Percentiles rank a stretch among this genome's conserved stretches.
Conservation (phyloP, 2,797 vertebrate genomes). For the Propithecus deckenii region DNA sequence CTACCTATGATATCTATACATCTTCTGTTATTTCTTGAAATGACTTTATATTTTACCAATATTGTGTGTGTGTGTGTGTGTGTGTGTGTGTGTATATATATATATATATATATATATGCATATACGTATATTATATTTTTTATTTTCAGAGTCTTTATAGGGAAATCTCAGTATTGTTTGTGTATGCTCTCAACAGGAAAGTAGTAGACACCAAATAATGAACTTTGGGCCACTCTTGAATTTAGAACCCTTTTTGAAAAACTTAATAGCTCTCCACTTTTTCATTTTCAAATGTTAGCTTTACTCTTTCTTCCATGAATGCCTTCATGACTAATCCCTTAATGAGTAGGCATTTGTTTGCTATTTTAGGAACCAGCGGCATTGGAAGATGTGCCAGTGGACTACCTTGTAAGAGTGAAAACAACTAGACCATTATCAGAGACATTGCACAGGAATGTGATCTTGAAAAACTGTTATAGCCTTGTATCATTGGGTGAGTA, state of each 20-base stretch:
- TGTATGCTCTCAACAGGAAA: background rate
- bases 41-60: background rate
- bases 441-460: background rate
- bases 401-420: background rate
- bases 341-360: background rate
- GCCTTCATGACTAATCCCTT: background rate
- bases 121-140: background rate
- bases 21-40: background rate
- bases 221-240: background rate
- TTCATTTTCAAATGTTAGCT: background rate
- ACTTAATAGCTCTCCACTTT: background rate
- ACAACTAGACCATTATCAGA: background rate
- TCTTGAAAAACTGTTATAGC: background rate
- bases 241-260: background rate
- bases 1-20: background rate
- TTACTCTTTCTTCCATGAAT: background rate
- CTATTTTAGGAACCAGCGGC: background rate
- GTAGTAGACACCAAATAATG: background rate
- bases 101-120: background rate
- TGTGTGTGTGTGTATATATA: background rate
- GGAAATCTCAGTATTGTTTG: background rate
- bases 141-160: background rate
- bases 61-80: background rate
- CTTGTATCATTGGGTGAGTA: background rate
- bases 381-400: background rate